Evolutionary conservation across 2,797 vertebrate genomes (phyloP).

Genomic region (Gobio occitaniae): DNA sequence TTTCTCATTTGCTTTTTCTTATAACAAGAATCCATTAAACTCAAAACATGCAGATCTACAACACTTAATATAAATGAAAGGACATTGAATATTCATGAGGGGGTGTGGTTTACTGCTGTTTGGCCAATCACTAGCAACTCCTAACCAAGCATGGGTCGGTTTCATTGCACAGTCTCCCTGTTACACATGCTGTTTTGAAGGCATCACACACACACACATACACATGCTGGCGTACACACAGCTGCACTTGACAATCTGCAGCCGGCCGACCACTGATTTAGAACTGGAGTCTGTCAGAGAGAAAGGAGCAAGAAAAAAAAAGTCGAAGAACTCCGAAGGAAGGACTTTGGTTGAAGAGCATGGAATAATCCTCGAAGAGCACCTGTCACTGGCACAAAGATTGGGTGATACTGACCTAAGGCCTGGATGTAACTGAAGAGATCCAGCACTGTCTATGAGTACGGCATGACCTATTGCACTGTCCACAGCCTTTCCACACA

Average conservation of each 20-base stretch:
- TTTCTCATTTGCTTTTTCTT: neutral
- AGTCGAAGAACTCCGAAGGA: conserved; percentile 28
- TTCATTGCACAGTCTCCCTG: conserved; percentile 85
- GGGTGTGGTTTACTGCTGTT: conserved; percentile 27
- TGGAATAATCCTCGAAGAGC: conserved; percentile 11
- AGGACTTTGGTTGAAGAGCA: conserved; percentile 33
- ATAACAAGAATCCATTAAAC: neutral
- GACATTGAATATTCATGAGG: conserved; percentile 41
- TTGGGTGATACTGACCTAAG: conserved; percentile 7
- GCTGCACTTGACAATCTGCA: conserved; percentile 77
- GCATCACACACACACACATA: conserved; percentile 58
- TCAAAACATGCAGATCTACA: neutral
- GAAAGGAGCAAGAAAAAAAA: conserved; percentile 14
- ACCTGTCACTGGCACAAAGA: neutral
- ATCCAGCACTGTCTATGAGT: neutral
- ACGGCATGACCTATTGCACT: conserved; percentile 71
- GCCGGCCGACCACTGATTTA: conserved; percentile 3
- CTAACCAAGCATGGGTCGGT: conserved; percentile 75
- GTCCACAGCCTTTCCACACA: conserved; percentile 13
- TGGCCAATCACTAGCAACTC: conserved; percentile 75
- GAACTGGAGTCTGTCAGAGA: conserved; percentile 35
- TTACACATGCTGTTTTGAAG: conserved; percentile 74
- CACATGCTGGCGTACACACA: conserved; percentile 50
- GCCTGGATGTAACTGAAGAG: conserved; percentile 5
- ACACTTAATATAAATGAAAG: conserved; percentile 3